Percentiles rank a stretch among this genome's conserved stretches.
Conservation (phyloP, 2,113 vertebrate genomes). For the Grammomys dolichurus region DNA sequence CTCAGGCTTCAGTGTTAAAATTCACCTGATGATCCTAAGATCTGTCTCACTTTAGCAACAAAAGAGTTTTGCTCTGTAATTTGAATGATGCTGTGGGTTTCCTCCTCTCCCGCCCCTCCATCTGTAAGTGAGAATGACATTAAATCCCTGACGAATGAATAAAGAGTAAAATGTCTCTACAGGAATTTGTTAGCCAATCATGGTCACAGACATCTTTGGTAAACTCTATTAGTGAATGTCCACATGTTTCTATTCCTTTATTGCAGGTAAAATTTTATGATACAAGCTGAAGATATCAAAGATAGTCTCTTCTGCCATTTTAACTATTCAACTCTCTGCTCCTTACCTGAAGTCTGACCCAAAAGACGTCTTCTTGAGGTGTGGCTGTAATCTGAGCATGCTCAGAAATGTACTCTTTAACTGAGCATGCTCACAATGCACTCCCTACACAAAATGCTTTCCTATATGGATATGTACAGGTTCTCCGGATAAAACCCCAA, state of each 20-base stretch:
- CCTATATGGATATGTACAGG: background rate
- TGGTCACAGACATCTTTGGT: background rate
- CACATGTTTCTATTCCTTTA: background rate
- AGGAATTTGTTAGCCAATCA: background rate
- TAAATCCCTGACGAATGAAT: background rate
- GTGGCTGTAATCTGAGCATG: background rate
- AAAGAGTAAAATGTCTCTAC: background rate
- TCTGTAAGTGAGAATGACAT: background rate
- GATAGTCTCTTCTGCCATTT: background rate
- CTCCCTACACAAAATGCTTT: background rate
- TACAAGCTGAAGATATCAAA: background rate
- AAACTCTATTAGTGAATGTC: background rate
- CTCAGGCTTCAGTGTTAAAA: background rate
- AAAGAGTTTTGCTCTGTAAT: background rate
- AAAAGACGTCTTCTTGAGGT: background rate
- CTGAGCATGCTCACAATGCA: background rate
- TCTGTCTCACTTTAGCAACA: background rate
- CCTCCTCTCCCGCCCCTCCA: rapidly evolving
- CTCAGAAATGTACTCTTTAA: background rate
- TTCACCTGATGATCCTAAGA: background rate
- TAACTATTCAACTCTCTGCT: background rate
- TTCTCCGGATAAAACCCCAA: background rate
- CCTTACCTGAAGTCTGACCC: background rate
- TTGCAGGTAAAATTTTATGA: background rate
- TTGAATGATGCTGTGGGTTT: background rate